Conservation (phyloP, 2,888 invertebrate species). For the Nysson spinosus region DNA sequence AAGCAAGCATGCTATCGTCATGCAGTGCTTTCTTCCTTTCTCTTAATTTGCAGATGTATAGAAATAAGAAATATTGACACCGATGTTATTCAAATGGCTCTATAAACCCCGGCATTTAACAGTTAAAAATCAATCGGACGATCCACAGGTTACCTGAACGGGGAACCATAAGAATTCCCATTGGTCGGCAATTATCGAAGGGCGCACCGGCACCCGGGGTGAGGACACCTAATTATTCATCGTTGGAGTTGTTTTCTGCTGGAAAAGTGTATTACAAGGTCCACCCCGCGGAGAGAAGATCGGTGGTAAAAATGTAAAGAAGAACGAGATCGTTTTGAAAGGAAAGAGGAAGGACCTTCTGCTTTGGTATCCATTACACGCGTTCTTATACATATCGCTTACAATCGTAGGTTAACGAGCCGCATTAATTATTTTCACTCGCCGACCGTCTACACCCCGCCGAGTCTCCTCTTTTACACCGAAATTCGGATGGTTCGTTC, state of each 20-base stretch:
- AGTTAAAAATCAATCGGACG: constrained; percentile 26
- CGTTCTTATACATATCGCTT: constrained; percentile 28
- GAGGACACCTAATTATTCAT: constrained; percentile 60
- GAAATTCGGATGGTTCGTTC: constrained; percentile 5
- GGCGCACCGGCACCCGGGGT: constrained; percentile 39
- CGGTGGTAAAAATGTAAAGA: constrained; percentile 5
- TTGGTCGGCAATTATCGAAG: constrained; percentile 34
- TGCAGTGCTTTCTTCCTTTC: too few species aligned
- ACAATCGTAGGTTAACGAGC: constrained; percentile 46
- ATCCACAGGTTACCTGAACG: constrained; percentile 9
- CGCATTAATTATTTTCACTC: constrained; percentile 62
- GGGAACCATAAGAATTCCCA: constrained; percentile 31
- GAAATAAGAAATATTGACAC: too few species aligned
- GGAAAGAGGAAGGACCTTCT: constrained; percentile 23
- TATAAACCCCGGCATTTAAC: neutral
- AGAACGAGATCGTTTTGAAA: too few species aligned
- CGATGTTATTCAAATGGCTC: too few species aligned
- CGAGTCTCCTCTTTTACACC: constrained; percentile 25
- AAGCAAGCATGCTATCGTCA: too few species aligned
- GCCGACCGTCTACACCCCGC: constrained; percentile 41
- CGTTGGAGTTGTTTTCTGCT: constrained; percentile 48
- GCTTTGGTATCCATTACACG: constrained; percentile 48
- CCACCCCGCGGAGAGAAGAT: constrained; percentile 35
- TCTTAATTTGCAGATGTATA: too few species aligned
- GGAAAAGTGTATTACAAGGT: constrained; percentile 60